Evolutionary conservation across 2,113 vertebrate species (phyloP).

Genomic region (Lepus europaeus): DNA sequence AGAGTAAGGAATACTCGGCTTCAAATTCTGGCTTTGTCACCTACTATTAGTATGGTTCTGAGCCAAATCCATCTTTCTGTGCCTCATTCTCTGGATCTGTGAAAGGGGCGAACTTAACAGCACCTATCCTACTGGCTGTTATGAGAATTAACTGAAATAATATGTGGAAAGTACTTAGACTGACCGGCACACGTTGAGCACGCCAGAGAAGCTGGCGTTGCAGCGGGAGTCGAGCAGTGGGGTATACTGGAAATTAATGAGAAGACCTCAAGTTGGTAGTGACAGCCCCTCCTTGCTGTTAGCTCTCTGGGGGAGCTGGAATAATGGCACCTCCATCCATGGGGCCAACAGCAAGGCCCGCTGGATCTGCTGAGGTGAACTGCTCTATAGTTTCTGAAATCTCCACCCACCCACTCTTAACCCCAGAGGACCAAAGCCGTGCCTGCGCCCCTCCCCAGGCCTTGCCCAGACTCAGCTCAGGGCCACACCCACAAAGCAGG

Average conservation of each 20-base stretch:
- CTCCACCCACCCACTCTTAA: too few relatives aligned
- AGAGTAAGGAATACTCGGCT: neutral
- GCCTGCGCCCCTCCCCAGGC: neutral
- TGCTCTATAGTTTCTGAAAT: neutral
- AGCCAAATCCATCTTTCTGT: neutral
- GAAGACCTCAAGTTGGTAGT: neutral
- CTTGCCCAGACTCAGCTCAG: accelerated
- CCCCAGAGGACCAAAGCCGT: neutral
- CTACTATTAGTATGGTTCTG: neutral
- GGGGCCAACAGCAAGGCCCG: neutral
- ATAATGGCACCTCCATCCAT: neutral
- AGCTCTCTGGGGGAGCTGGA: neutral
- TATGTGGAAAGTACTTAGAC: neutral
- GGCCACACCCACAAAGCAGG: neutral
- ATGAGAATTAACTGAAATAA: conserved; percentile 3
- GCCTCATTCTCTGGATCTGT: neutral
- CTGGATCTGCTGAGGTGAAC: neutral
- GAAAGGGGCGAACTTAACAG: neutral
- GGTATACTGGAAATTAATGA: neutral
- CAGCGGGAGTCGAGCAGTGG: neutral
- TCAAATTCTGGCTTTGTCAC: conserved; percentile 2
- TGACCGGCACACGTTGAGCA: neutral
- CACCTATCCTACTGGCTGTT: neutral
- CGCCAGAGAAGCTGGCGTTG: neutral
- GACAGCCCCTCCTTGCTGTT: neutral